phyloP scores from a whole-genome alignment of 2,888 invertebrate genomes.

The Apotomis turbidana region DNA sequence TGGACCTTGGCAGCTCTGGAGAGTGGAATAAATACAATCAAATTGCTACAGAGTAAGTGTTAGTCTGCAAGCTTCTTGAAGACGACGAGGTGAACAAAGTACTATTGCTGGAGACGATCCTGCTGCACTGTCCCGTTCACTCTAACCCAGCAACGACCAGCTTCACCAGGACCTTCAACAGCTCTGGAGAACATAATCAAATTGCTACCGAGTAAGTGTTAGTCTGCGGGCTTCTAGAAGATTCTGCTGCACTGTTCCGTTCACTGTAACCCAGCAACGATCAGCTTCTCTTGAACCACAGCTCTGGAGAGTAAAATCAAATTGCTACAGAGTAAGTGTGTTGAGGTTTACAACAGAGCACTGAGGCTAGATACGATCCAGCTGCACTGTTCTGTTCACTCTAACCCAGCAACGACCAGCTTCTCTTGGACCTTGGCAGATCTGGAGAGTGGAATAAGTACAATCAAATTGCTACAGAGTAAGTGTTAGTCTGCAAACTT shows the following conservation, averaged over 20 bases:
- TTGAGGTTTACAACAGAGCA: conserved; percentile 89
- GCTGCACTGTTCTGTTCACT: conserved; percentile 92
- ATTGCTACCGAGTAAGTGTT: background rate
- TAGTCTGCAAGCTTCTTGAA: conserved; percentile 74
- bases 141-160: conserved; percentile 91
- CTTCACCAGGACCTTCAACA: conserved; percentile 96
- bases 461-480: background rate
- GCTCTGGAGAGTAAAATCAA: conserved; percentile 77
- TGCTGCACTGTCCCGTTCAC: conserved; percentile 91
- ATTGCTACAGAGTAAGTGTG: too few species aligned
- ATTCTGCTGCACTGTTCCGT: conserved; percentile 91
- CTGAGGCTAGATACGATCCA: conserved; percentile 92
- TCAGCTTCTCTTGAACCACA: conserved; percentile 87
- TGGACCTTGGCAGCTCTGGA: conserved; percentile 97
- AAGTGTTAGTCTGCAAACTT: conserved; percentile 83
- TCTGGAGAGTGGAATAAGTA: conserved; percentile 88
- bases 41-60: background rate
- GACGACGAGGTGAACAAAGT: conserved; percentile 87
- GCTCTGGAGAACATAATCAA: conserved; percentile 86
- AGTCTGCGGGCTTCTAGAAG: conserved; percentile 74
- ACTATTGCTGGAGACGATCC: conserved; percentile 91
- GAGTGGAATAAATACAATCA: conserved; percentile 81
- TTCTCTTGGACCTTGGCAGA: conserved; percentile 96
- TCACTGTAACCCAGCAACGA: conserved; percentile 92
- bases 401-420: conserved; percentile 90